Evolutionary conservation across 2,113 vertebrate genomes (phyloP).

Genomic region (Corythornis vintsioides): DNA sequence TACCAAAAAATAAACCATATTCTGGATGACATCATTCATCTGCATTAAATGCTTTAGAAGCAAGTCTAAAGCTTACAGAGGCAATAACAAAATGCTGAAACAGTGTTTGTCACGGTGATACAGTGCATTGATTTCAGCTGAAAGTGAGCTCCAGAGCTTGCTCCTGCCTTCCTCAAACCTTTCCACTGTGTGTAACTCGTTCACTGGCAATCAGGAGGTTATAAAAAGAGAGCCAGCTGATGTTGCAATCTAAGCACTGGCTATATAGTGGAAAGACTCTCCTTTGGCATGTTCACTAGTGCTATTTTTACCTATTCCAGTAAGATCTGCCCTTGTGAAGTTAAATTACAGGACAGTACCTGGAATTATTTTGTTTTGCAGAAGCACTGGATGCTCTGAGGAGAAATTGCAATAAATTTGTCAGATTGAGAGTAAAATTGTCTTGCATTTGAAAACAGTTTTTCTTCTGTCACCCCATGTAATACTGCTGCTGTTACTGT

Average conservation of each 20-base stretch:
- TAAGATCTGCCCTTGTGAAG: constrained; percentile 64
- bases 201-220: neutral
- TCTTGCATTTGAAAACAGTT: neutral
- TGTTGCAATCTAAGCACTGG: constrained; percentile 51
- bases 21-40: neutral
- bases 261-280: constrained; percentile 63
- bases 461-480: neutral
- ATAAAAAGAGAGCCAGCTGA: constrained; percentile 59
- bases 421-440: neutral
- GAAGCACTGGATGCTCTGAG: neutral
- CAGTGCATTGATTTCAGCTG: constrained; percentile 15
- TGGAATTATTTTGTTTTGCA: constrained; percentile 52
- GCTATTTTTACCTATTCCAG: constrained; percentile 72
- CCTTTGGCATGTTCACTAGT: constrained; percentile 54
- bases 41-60: neutral
- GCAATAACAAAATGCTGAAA: neutral
- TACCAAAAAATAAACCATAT: neutral
- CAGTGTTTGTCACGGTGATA: neutral
- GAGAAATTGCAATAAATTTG: neutral
- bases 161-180: neutral
- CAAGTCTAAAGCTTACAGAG: neutral
- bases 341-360: constrained; percentile 40
- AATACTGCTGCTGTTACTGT: neutral
- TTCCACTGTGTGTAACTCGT: neutral
- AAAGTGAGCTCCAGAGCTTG: neutral